Evolutionary conservation across 2,888 invertebrate species (phyloP), one percentile per base, ranked within the genome.

Genomic region (Osmoderma eremita): DNA sequence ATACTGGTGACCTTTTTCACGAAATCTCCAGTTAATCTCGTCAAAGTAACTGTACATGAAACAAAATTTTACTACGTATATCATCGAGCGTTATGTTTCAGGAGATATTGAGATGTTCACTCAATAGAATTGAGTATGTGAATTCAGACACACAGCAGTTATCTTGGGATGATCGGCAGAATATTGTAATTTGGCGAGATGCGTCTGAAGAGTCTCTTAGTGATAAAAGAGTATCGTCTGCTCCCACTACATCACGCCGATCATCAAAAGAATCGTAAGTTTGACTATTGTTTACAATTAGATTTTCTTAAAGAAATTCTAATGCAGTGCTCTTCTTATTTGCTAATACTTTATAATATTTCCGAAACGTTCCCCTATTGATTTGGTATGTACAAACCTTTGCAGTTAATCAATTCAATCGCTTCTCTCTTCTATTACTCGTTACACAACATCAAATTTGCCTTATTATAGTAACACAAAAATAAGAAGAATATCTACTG

Each of bases 1-100:
- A 76, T 88, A 18, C 78, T 84, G 5, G 84, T 84, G 1, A 84
- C 84, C 0, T 86, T 87, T 76, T 80, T 82, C 58, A 76, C 85
- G 5, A 76, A 77, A n/a, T 78, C 79, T 54, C 83, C 86, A 0
- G 77, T 77, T 8, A 68, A 54, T 49, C 71, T 80, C 24, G 65
- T 73, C 3, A 77, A 79, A 72, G 82, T 83, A 75, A 30, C 3
- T 2, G 8, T 1, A 30, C 3, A 10, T 5, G 5, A 30, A 30
- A 30, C 30, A 30, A 30, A 65, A 24, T 41, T 17, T n/a, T 3
- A 5, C 5, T 42, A n/a, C 13, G 1, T 12, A 13, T 6, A 42
- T 42, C 10, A 42, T 39, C 20, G n/a, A 12, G 15, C 39, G 3
- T 54, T 41, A 3, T 64, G 3, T 73, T 74, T 53, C 67, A 78